Evolutionary conservation across 2,797 vertebrate genomes (phyloP), one percentile per base, ranked within the genome.

Genomic region (Graptemys geographica): DNA sequence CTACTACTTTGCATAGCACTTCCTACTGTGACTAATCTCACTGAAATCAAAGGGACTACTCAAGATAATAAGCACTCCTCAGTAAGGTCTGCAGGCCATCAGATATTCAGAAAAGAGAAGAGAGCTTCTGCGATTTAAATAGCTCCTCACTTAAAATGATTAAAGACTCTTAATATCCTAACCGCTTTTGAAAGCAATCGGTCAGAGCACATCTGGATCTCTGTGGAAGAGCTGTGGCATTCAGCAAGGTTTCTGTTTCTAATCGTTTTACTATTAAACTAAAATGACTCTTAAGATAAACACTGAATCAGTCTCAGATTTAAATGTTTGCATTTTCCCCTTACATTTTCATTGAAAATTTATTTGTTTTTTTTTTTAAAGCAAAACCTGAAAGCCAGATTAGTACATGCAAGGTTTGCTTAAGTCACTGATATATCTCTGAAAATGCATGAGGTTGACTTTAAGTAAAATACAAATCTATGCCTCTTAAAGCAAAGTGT

Each of bases 361-460:
- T 86, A 52, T 55, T 84, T 86, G 53, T 8, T 31, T 19, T 79
- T 51, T 51, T 51, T 57, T 72, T 41, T 9, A 90, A 83, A 3
- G n/a, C 2, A 76, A 4, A 93, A 88, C 86, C 79, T 96, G 89
- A 87, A 91, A 94, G 94, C 28, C 49, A 93, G 65, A 87, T 72
- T 49, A 72, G 25, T 93, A 33, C 94, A 96, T 94, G 94, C 87
- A 88, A 88, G 91, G 52, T 87, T 95, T 92, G 89, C 91, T 92
- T 96, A 94, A 96, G 80, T 94, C n/a, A 51, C 82, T 96, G 94
- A 95, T 96, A 93, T 83, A 97, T 95, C 74, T 94, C 86, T 94
- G 88, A 94, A 97, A 97, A 96, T 92, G 94, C 86, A 87, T 96
- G 83, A 95, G 88, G 90, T 91, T 95, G 89, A 94, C 85, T 94